A percentile compares a stretch with the other conserved stretches of the same genome.
Conservation (phyloP, 2,888 invertebrate genomes). For the Lithophane socia region DNA sequence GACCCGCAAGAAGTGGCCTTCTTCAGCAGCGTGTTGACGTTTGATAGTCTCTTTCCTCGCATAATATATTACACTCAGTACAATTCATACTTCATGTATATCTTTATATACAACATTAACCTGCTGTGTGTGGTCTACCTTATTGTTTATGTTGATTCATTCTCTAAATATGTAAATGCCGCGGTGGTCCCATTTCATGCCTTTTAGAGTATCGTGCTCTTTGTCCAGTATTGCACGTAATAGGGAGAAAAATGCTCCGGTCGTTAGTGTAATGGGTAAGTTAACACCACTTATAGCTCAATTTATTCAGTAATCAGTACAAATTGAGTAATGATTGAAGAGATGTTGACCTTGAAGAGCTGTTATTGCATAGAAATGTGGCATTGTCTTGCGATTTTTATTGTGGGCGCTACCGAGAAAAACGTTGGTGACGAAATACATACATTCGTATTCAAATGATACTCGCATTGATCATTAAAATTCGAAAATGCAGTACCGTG, state of each 20-base stretch:
- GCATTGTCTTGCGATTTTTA: conserved; percentile 41
- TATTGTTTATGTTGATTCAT: conserved; percentile 69
- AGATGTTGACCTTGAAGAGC: conserved; percentile 34
- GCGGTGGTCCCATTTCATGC: conserved; percentile 63
- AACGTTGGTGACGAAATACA: conserved; percentile 29
- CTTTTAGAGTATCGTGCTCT: conserved; percentile 61
- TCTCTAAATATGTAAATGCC: conserved; percentile 64
- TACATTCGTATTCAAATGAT: conserved; percentile 36
- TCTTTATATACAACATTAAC: conserved; percentile 17
- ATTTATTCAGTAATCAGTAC: conserved; percentile 39
- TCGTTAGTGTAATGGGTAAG: conserved; percentile 44
- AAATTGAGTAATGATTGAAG: conserved; percentile 45
- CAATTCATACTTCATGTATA: conserved; percentile 16
- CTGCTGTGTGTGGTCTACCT: conserved; percentile 56
- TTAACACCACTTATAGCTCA: conserved; percentile 47
- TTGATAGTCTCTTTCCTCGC: not conserved
- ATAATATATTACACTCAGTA: conserved; percentile 5
- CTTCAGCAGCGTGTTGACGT: not conserved
- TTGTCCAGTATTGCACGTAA: conserved; percentile 60
- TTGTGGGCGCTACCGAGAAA: conserved; percentile 49
- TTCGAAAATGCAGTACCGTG: conserved; percentile 12
- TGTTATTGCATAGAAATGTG: conserved; percentile 38
- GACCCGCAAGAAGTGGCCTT: not conserved
- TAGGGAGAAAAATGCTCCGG: conserved; percentile 55
- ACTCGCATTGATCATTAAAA: conserved; percentile 1